Conservation (phyloP, 1,140 invertebrate genomes). For the Drosophila littoralis region DNA sequence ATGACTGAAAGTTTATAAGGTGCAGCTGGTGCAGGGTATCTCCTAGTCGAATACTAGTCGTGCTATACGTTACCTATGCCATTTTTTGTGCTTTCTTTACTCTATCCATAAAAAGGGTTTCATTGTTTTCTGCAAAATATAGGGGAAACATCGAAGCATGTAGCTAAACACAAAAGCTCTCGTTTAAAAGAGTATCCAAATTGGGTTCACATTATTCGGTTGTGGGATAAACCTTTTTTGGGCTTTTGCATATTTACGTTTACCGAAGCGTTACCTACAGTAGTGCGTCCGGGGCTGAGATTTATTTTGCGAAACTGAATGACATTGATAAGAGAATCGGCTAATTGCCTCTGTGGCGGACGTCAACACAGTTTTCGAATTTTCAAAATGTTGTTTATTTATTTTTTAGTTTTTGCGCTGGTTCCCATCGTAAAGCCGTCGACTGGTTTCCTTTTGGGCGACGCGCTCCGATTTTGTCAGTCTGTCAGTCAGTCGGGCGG, state of each 20-base stretch:
- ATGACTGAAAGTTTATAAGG: too few species aligned
- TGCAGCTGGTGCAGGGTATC: too few species aligned
- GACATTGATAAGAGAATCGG: conserved; percentile 65
- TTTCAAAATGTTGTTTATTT: conserved; percentile 53
- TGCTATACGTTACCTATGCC: conserved; percentile 45
- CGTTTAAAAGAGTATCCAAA: background rate
- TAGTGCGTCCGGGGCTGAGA: conserved; percentile 53
- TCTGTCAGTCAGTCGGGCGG: conserved; percentile 25
- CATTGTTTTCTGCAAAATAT: background rate
- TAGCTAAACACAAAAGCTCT: background rate
- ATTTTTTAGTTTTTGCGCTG: conserved; percentile 22
- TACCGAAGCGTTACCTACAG: conserved; percentile 33
- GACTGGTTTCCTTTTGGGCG: conserved; percentile 81
- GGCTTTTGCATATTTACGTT: conserved; percentile 38
- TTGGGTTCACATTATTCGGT: conserved; percentile 26
- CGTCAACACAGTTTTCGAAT: conserved; percentile 74
- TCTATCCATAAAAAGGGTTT: conserved; percentile 23
- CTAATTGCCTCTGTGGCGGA: conserved; percentile 74
- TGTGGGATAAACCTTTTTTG: background rate
- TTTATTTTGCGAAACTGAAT: conserved; percentile 61
- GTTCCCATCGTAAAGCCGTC: conserved; percentile 76
- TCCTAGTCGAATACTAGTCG: too few species aligned
- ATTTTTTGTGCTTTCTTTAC: conserved; percentile 20
- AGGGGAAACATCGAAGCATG: too few species aligned
- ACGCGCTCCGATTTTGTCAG: conserved; percentile 69